Conservation (phyloP, 2,797 vertebrate species). For the Paratrypauchen microcephalus region DNA sequence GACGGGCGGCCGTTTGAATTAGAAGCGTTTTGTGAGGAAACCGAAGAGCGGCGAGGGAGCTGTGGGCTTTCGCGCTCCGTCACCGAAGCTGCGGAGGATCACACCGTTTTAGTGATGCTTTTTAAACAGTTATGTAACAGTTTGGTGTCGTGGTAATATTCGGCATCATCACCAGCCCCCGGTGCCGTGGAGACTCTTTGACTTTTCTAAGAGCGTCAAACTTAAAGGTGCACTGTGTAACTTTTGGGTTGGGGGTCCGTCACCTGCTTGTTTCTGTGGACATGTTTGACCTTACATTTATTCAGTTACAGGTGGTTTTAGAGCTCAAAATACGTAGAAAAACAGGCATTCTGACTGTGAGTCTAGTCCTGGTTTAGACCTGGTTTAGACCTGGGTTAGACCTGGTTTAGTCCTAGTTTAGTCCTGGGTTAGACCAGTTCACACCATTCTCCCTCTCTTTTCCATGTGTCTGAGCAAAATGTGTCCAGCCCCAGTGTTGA, state of each 20-base stretch:
- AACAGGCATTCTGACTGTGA: no score
- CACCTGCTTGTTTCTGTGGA: no score
- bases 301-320: no score
- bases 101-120: constrained; percentile 65
- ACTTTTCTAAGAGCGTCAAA: constrained; percentile 26
- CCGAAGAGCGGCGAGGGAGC: constrained; percentile 57
- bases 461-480: constrained; percentile 16
- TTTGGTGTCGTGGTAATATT: constrained; percentile 52
- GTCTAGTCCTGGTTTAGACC: no score
- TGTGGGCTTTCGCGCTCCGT: constrained; percentile 63
- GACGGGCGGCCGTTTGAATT: constrained; percentile 70
- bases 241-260: no score
- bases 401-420: no score
- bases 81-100: constrained; percentile 60
- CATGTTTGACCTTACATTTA: no score
- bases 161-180: constrained; percentile 27
- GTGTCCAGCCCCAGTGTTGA: no score
- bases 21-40: constrained; percentile 72
- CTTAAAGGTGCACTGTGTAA: constrained; percentile 6
- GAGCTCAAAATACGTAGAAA: no score
- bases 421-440: no score
- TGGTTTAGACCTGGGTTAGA: no score
- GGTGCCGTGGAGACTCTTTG: constrained; percentile 25
- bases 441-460: constrained; percentile 61
- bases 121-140: constrained; percentile 64